These are phyloP conservation scores for Atopsyche davidsoni DNA, from an alignment of 1,140 invertebrate species.

Conservation along the genomic window DNA sequence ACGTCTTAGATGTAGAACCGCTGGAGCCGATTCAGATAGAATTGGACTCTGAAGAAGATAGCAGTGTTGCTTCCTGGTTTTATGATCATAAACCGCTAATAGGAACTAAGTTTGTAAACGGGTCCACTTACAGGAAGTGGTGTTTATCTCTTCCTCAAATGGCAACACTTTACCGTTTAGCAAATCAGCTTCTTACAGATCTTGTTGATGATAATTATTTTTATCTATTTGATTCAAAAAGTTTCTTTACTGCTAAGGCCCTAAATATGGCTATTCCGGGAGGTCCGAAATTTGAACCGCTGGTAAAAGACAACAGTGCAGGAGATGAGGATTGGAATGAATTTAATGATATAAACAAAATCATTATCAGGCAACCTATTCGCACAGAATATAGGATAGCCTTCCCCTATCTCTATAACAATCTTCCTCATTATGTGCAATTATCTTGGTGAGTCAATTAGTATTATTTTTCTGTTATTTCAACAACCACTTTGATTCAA, in stretches of 20 bases:
- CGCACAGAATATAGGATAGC: constrained; percentile 98
- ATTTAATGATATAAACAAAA: constrained; percentile 99
- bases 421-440: constrained; percentile 94
- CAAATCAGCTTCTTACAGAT: constrained; percentile 97
- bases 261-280: constrained; percentile 99
- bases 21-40: constrained; percentile 99
- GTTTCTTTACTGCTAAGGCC: constrained; percentile 99
- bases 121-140: constrained; percentile 95
- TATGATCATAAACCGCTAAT: constrained; percentile 97
- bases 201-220: constrained; percentile 98
- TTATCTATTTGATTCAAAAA: constrained; percentile 98
- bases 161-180: constrained; percentile 94
- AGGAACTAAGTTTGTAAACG: constrained; percentile 92
- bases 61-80: constrained; percentile 88
- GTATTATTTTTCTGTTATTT: constrained; percentile 7
- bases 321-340: constrained; percentile 99
- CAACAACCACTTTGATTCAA: constrained; percentile 1
- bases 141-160: constrained; percentile 92
- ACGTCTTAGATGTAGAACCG: constrained; percentile 98
- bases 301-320: constrained; percentile 96
- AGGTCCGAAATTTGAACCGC: constrained; percentile 98
- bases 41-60: constrained; percentile 93
- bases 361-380: constrained; percentile 97
- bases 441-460: constrained; percentile 74
- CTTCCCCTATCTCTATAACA: constrained; percentile 99